Percentiles rank a stretch among this genome's conserved stretches.
These are phyloP conservation scores for Peromyscus melanophrys DNA, from an alignment of 2,797 vertebrate species.

Conservation along the genomic window DNA sequence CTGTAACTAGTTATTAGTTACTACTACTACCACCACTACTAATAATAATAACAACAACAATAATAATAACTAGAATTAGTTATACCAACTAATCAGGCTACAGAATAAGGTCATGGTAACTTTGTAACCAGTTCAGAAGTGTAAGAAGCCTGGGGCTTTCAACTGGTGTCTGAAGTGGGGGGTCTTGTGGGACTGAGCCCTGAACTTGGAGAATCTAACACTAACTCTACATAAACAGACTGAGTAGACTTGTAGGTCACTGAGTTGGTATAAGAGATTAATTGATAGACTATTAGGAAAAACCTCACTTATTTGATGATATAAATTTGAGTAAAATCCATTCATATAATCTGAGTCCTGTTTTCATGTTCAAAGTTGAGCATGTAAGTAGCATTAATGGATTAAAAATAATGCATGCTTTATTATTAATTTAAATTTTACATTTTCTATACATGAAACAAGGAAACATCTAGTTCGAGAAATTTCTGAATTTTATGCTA, in stretches of 20 bases:
- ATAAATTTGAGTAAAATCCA: constrained; percentile 6
- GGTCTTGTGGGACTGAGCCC: not conserved
- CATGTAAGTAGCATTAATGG: not conserved
- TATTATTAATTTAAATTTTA: constrained; percentile 11
- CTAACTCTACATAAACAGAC: not conserved
- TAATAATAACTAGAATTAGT: not conserved
- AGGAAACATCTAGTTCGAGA: not conserved
- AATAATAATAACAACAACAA: not conserved
- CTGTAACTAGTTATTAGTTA: not conserved
- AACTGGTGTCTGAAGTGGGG: not conserved
- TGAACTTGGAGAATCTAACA: not conserved
- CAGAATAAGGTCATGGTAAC: not conserved
- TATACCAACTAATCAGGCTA: constrained; percentile 27
- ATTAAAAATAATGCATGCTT: not conserved
- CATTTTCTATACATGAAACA: constrained; percentile 40
- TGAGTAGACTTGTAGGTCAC: not conserved
- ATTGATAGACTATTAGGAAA: not conserved
- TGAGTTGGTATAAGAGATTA: not conserved
- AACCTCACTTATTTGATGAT: not conserved
- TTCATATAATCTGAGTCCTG: constrained; percentile 21
- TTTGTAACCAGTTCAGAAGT: not conserved
- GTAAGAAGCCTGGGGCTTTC: not conserved
- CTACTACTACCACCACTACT: not conserved
- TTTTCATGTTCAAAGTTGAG: constrained; percentile 55
- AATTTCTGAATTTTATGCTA: constrained; percentile 52